These are phyloP conservation scores for Agrotis puta DNA, from an alignment of 2,888 invertebrate genomes.

Conservation along the genomic window DNA sequence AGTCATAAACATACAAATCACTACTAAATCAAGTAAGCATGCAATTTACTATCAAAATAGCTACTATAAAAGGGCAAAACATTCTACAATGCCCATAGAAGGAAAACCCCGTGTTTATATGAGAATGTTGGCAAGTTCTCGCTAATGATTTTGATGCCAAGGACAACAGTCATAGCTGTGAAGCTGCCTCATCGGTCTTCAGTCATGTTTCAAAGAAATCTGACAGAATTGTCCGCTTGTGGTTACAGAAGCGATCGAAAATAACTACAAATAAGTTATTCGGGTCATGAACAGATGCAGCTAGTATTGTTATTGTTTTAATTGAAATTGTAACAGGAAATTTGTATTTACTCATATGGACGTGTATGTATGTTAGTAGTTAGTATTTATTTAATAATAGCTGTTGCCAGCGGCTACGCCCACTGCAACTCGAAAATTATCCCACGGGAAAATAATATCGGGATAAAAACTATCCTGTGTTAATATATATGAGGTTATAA, in stretches of 20 bases:
- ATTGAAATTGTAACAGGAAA: slow-evolving; percentile 22
- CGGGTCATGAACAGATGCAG: slow-evolving; percentile 34
- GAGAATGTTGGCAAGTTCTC: slow-evolving; percentile 36
- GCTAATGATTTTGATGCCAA: slow-evolving; percentile 48
- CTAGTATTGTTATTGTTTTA: not conserved
- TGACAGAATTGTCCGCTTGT: slow-evolving; percentile 26
- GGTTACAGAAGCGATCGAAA: slow-evolving; percentile 39
- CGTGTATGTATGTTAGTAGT: too few relatives aligned
- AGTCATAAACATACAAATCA: not conserved
- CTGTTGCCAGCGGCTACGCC: too few relatives aligned
- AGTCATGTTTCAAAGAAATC: slow-evolving; percentile 47
- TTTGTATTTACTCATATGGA: not conserved
- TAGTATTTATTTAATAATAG: too few relatives aligned
- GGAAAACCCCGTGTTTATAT: slow-evolving; percentile 53
- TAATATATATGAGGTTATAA: too few relatives aligned
- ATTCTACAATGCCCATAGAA: slow-evolving; percentile 27
- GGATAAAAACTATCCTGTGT: too few relatives aligned
- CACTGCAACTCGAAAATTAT: too few relatives aligned
- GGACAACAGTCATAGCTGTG: slow-evolving; percentile 38
- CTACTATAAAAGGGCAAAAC: not conserved
- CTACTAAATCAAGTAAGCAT: not conserved
- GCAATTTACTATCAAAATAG: slow-evolving; percentile 16
- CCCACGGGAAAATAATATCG: too few relatives aligned
- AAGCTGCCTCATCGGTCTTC: slow-evolving; percentile 29
- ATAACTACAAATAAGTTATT: slow-evolving; percentile 44